Base-by-base conservation (phyloP, 2,113 vertebrate genomes). In the Falcunculus frontatus region DNA sequence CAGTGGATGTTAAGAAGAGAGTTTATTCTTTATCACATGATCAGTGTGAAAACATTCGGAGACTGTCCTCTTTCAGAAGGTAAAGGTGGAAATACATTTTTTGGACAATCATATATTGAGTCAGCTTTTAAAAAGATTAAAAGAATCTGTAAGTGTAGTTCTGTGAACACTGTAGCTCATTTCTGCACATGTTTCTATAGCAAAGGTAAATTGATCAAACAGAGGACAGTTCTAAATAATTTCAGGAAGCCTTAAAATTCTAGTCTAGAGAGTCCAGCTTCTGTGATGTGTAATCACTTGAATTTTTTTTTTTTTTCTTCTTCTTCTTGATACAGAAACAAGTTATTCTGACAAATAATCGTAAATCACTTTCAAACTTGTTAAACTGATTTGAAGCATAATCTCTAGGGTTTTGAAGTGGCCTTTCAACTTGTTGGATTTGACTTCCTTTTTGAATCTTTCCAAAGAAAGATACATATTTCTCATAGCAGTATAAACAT, bases 51-150 rank as follows among this genome's bases (percentile, higher is more conserved):
- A 98, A 97, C 50, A 93, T 99, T 92, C 98, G 99, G 47, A 98
- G 98, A 88, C 98, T 99, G 65, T 97, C 98, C 29, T 99, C 99
- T 21, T 99, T 99, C 96, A 99, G 98, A 97, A 99, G 99, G 99
- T 99, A 97, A 97, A 96, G 84, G 29, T 46, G 53, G 41, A 91
- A 90, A 14, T 89, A 25, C 13, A 16, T 42, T 75, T 69, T 74
- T 65, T 69, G 44, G 14, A 56, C 20, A 33, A 14, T 44, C 10
- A 7, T 39, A 6, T 49, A 23, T 70, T 88, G 50, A 73, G 12
- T 63, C 22, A 16, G 23, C 10, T 49, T 93, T 75, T 17, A 67
- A 60, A 64, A 73, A 44, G 19, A 21, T 35, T 8, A 26, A 56
- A 69, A 42, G 11, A 26, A 37, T 41, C 25, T 89, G 16, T 59